Evolutionary conservation across 1,140 invertebrate genomes (phyloP), one percentile per base, ranked within the genome.

Genomic region (Oreohelix idahoensis): DNA sequence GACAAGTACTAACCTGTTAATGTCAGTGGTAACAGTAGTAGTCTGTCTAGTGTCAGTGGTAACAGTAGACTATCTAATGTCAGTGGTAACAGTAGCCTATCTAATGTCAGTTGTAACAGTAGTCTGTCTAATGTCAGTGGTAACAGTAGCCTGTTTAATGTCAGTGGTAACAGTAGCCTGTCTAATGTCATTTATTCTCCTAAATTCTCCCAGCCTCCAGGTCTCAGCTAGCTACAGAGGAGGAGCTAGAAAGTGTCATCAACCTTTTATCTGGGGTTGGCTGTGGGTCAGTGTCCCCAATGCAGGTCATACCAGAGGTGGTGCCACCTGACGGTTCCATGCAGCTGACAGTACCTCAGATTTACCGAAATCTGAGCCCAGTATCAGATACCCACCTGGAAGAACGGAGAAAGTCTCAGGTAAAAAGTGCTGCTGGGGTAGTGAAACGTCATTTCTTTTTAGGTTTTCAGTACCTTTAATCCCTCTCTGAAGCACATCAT

Each of bases 161-260:
- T 45, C 42, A 45, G 5, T 45, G 15, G 42, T 45, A 45, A 45
- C 15, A 45, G 42, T 45, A 45, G 5, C 42, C 42, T 45, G 5
- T 45, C 5, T 45, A 45, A 15, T 73, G 0, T 38, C 11, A 32
- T 5, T 1, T 73, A 23, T 39, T 36, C 32, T 45, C 35, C 2
- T 66, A 66, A 45, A n/a, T 63, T 78, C 29, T 78, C 8, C 29
- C 74, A 76, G 74, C 51, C 13, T 38, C 76, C 20, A 69, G 42
- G 23, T 53, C 63, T 45, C 75, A 79, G 29, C 79, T 90, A n/a
- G 90, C 89, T 13, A 88, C 90, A 49, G 89, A 89, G 49, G 90
- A 91, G 85, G 90, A 91, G 73, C 78, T 91, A 35, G 89, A 91
- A 81, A 89, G 87, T 87, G 89, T 91, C 23, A 90, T 91, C 80